These are phyloP conservation scores for Creontiades dilutus DNA, from an alignment of 2,888 invertebrate genomes.

Conservation along the genomic window DNA sequence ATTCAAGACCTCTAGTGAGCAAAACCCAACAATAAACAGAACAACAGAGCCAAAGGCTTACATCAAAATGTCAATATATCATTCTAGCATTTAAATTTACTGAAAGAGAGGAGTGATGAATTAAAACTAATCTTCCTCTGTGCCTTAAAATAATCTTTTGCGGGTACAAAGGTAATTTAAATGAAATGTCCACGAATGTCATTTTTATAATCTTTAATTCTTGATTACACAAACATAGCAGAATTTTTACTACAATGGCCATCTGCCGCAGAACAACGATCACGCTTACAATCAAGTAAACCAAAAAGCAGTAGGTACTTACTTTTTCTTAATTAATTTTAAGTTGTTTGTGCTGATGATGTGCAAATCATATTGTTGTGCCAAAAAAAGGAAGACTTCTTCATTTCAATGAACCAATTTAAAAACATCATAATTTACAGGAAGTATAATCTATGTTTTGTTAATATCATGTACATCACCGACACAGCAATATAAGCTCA, in stretches of 20 bases:
- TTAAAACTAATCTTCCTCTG: no score
- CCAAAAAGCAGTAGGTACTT: slow-evolving; percentile 52
- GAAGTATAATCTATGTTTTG: slow-evolving; percentile 53
- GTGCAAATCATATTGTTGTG: slow-evolving; percentile 59
- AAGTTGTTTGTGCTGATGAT: slow-evolving; percentile 52
- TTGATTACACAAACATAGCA: slow-evolving; percentile 70
- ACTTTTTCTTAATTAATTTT: slow-evolving; percentile 34
- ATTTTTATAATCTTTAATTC: slow-evolving; percentile 65
- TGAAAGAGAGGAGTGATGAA: no score
- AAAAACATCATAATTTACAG: slow-evolving; percentile 40
- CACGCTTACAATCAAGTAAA: slow-evolving; percentile 63
- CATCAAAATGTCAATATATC: no score
- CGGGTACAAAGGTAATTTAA: background rate
- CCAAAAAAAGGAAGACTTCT: slow-evolving; percentile 62
- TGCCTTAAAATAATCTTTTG: no score
- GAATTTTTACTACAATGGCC: slow-evolving; percentile 69
- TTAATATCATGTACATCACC: slow-evolving; percentile 64
- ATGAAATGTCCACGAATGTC: background rate
- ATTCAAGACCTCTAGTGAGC: no score
- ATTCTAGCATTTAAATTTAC: no score
- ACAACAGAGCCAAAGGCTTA: no score
- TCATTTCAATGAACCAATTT: slow-evolving; percentile 27
- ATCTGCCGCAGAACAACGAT: slow-evolving; percentile 64
- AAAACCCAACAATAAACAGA: no score
- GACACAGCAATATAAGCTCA: slow-evolving; percentile 54